Percentiles rank a stretch among this genome's conserved stretches.
phyloP scores from a whole-genome alignment of 2,113 vertebrate species.

The Notechis scutatus region DNA sequence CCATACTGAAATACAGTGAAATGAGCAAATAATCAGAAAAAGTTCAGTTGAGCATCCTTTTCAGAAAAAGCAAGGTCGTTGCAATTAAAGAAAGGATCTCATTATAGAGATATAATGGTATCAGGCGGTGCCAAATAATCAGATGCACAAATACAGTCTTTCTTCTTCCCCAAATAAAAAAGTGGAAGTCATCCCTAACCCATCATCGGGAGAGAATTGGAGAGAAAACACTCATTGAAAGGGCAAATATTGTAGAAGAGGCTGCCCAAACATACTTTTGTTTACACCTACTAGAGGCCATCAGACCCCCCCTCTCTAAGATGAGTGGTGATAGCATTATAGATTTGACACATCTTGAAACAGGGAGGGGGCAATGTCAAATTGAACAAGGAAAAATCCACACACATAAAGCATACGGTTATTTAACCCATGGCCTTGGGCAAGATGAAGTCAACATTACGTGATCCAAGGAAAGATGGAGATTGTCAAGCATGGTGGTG shows the following conservation, averaged over 20 bases:
- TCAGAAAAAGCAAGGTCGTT: neutral
- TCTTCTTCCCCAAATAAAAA: neutral
- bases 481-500: neutral
- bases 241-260: neutral
- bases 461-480: neutral
- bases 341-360: neutral
- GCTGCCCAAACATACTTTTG: neutral
- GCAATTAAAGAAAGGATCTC: neutral
- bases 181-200: neutral
- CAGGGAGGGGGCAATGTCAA: neutral
- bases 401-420: neutral
- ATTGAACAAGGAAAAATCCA: neutral
- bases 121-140: neutral
- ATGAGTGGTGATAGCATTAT: neutral
- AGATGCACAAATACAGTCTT: neutral
- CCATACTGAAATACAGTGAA: neutral
- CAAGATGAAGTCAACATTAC: neutral
- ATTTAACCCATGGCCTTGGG: neutral
- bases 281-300: neutral
- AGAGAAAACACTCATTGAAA: neutral
- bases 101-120: neutral
- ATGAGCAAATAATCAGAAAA: neutral
- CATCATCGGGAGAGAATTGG: neutral
- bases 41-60: neutral
- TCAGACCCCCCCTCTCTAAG: neutral